Percentiles rank a stretch among this genome's conserved stretches.
phyloP scores from a whole-genome alignment of 2,888 invertebrate genomes.

The Azorinus chamasolen region DNA sequence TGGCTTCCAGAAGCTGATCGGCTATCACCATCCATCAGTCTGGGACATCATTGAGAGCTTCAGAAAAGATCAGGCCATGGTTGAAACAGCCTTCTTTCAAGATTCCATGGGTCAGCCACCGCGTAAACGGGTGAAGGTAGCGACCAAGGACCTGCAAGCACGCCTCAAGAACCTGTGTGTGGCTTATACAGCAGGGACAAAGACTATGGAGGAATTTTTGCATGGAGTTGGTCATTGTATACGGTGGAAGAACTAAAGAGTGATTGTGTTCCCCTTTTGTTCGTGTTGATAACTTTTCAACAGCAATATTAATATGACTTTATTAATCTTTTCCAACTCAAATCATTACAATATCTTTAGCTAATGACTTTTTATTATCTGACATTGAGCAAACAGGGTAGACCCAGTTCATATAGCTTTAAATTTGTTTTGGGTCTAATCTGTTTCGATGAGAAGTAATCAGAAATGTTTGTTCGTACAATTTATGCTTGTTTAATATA shows the following conservation, averaged over 20 bases:
- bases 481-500: too few relatives aligned
- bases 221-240: not conserved
- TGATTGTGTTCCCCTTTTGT: too few relatives aligned
- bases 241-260: not conserved
- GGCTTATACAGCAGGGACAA: not conserved
- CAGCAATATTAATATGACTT: too few relatives aligned
- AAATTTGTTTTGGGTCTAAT: too few relatives aligned
- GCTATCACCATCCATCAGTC: not conserved
- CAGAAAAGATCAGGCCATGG: slow-evolving; percentile 6
- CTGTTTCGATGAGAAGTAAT: too few relatives aligned
- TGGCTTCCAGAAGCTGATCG: not conserved
- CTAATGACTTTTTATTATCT: too few relatives aligned
- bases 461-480: too few relatives aligned
- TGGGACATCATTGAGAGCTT: not conserved
- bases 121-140: not conserved
- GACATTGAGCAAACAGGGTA: too few relatives aligned
- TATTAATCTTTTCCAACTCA: too few relatives aligned
- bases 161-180: not conserved
- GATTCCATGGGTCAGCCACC: not conserved
- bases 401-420: too few relatives aligned
- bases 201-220: not conserved
- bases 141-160: not conserved
- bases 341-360: too few relatives aligned
- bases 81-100: not conserved
- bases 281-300: too few relatives aligned